These are phyloP conservation scores for Bolinopsis microptera DNA, from an alignment of 37 sponge, comb jelly and placozoan genomes.

Conservation along the genomic window DNA sequence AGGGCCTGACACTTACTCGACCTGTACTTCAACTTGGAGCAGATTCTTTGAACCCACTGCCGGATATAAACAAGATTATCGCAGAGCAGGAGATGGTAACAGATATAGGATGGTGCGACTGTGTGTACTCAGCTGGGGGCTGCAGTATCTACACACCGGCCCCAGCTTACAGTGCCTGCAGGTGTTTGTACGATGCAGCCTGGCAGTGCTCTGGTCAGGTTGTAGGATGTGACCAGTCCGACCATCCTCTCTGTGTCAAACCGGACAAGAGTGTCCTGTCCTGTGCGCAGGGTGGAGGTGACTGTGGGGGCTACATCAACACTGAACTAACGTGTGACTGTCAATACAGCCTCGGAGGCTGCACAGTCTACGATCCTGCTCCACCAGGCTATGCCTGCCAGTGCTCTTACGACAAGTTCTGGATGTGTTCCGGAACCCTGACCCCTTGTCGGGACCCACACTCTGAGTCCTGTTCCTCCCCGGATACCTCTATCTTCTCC, in stretches of 20 bases:
- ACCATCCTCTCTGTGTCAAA: not conserved
- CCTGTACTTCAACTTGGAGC: not conserved
- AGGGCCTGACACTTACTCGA: not conserved
- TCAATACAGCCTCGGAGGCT: not conserved
- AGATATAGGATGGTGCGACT: not conserved
- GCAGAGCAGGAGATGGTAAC: not conserved
- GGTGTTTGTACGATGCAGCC: conserved; percentile 7
- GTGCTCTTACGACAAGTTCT: conserved; percentile 37
- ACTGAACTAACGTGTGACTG: not conserved
- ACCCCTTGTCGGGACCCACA: not conserved
- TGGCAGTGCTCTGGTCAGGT: conserved; percentile 18
- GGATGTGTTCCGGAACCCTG: conserved; percentile 3
- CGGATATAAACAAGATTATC: not conserved
- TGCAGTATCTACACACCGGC: conserved; percentile 10
- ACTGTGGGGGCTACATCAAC: not conserved
- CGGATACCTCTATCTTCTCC: not conserved
- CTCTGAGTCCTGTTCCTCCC: not conserved
- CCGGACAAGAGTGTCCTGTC: not conserved
- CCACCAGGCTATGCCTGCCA: conserved; percentile 37
- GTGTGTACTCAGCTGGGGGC: conserved; percentile 8
- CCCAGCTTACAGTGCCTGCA: conserved; percentile 1
- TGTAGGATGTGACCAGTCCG: conserved; percentile 7
- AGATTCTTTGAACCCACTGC: not conserved
- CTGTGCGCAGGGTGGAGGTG: not conserved
- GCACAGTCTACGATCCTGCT: conserved; percentile 20